Percentiles rank a stretch among this genome's conserved stretches.
phyloP scores from a whole-genome alignment of 2,113 vertebrate genomes.

The Pachycephala philippinensis region DNA sequence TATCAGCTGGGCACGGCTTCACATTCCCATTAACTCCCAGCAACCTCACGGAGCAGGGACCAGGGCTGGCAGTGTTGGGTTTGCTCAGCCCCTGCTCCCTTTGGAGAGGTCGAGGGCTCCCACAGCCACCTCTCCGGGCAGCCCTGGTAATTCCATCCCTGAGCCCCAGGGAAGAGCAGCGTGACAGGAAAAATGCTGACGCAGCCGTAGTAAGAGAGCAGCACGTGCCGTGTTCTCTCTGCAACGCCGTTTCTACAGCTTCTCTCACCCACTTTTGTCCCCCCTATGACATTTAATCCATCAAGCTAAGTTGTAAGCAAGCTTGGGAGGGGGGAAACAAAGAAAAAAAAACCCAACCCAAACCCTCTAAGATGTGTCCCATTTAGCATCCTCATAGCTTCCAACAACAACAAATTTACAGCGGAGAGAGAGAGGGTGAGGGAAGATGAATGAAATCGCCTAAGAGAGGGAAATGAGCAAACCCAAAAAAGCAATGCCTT shows the following conservation, averaged over 20 bases:
- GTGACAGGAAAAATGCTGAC: background rate
- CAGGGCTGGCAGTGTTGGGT: background rate
- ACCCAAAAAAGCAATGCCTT: background rate
- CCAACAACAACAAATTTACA: constrained; percentile 1
- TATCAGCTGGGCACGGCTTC: background rate
- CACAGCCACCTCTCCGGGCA: background rate
- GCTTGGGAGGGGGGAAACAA: background rate
- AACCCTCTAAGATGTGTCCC: background rate
- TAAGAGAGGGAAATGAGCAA: background rate
- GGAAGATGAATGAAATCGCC: constrained; percentile 19
- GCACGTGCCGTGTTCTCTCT: background rate
- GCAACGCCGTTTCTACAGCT: background rate
- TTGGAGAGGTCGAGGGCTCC: rapidly evolving
- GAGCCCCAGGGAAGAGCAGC: background rate
- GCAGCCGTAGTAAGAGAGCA: background rate
- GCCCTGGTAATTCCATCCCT: background rate
- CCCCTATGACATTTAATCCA: background rate
- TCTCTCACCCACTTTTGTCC: background rate
- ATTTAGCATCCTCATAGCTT: background rate
- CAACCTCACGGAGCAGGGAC: background rate
- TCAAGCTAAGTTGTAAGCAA: background rate
- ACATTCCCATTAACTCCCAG: background rate
- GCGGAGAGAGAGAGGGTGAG: background rate
- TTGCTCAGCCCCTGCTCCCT: background rate
- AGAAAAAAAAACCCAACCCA: background rate